Base-by-base conservation (phyloP, 2,797 vertebrate species). In the Pogoniulus pusillus region DNA sequence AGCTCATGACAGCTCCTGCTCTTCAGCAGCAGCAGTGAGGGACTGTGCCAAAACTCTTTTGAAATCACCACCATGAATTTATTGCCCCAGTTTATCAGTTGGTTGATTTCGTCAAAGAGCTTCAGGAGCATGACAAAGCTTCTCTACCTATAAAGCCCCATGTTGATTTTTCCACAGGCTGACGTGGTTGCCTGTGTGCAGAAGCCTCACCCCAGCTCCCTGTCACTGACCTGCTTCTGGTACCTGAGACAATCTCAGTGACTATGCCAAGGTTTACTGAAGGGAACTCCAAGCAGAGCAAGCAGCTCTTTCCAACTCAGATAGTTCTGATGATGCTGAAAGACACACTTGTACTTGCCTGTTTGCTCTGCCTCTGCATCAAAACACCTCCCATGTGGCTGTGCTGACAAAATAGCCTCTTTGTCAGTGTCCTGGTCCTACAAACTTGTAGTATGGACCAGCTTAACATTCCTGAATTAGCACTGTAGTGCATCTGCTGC, bases 81-180 rank as follows among this genome's bases (percentile, higher is more conserved):
- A 81, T 73, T 66, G 63, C n/a, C 53, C 43, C 59, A 59, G 43
- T 73, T 93, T 91, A 93, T 90, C 85, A 75, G 71, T 79, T 81
- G 75, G 66, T 57, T 84, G 73, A 58, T 74, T 89, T 76, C 0
- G 5, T 66, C 68, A 87, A 73, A 82, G 83, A 81, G 73, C 76
- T 69, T 78, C 17, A 37, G 70, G 60, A 73, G 45, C 86, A 65
- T 53, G 85, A 91, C 73, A 60, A 87, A 81, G 63, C 43, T 93
- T 71, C 49, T 90, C 53, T 76, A 63, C 41, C 73, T 69, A 62
- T 51, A 66, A 70, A 93, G 91, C 6, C 7, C 6, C 32, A 1
- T 70, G 80, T 87, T 95, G 83, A 85, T 85, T 94, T 83, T 93
- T 89, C 85, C 71, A 34, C 6, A 34, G 58, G 35, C 70, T 93